phyloP scores from a whole-genome alignment of 2,888 invertebrate genomes.

The Notocelia uddmanniana region DNA sequence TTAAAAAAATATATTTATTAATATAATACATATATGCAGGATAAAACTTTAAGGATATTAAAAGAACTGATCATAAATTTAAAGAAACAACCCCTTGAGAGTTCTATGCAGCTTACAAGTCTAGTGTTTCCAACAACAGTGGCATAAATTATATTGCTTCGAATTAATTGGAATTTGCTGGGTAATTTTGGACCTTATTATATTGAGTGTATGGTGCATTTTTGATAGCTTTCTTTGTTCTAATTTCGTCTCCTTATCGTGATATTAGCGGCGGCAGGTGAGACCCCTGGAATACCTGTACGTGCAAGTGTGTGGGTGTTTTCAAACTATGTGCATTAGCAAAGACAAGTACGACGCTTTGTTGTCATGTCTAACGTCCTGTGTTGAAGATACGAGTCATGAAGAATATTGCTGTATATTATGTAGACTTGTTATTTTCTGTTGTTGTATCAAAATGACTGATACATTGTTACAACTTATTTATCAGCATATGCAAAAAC shows the following conservation, averaged over 20 bases:
- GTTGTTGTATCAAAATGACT: too few species aligned
- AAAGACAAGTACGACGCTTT: conserved; percentile 29
- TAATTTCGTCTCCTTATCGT: conserved; percentile 46
- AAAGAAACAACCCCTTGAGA: conserved; percentile 39
- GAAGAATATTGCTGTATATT: background rate
- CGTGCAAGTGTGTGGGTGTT: conserved; percentile 36
- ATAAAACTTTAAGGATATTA: conserved; percentile 13
- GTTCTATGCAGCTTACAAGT: conserved; percentile 37
- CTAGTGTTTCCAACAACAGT: conserved; percentile 61
- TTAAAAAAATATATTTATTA: too few species aligned
- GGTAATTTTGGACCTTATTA: conserved; percentile 50
- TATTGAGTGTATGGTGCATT: conserved; percentile 48
- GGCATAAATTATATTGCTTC: conserved; percentile 60
- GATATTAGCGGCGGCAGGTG: conserved; percentile 45
- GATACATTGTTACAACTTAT: too few species aligned
- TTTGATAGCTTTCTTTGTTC: conserved; percentile 47
- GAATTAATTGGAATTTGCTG: conserved; percentile 57
- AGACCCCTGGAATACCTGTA: conserved; percentile 35
- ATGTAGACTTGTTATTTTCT: background rate
- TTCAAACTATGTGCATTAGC: conserved; percentile 45
- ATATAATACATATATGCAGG: background rate
- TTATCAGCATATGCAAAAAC: too few species aligned
- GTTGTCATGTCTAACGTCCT: conserved; percentile 35
- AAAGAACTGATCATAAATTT: conserved; percentile 32
- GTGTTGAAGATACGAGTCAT: conserved; percentile 24